Evolutionary conservation across 2,113 vertebrate species (phyloP).

Genomic region (Naja naja): DNA sequence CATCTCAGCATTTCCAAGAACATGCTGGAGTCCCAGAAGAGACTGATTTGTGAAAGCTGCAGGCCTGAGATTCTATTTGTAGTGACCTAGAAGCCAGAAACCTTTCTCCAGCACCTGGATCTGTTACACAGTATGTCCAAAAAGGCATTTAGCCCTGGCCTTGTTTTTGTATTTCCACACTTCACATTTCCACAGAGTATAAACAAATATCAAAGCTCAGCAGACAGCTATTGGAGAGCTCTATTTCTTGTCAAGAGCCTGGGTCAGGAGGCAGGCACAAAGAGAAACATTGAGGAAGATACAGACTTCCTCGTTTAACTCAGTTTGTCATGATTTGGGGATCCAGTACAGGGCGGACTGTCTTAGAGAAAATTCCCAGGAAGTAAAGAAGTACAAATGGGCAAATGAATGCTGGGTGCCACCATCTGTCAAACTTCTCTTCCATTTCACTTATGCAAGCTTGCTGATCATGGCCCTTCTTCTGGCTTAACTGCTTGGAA

Average conservation of each 20-base stretch:
- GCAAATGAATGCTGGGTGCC: background rate
- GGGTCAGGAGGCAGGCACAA: background rate
- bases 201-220: background rate
- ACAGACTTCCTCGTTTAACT: background rate
- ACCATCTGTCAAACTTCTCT: background rate
- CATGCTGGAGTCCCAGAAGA: background rate
- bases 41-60: slow-evolving; percentile 13
- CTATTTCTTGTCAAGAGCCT: background rate
- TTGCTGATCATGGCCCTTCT: background rate
- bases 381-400: background rate
- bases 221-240: background rate
- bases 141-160: background rate
- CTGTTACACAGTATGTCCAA: background rate
- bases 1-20: background rate
- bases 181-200: background rate
- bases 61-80: background rate
- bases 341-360: background rate
- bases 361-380: background rate
- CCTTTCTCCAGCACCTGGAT: background rate
- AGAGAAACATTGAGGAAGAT: background rate
- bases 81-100: slow-evolving; percentile 15
- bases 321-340: background rate
- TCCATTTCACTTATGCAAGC: background rate
- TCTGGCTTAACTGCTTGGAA: background rate
- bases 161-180: background rate